A percentile compares a stretch with the other conserved stretches of the same genome.
These are phyloP conservation scores for Gadopsis marmoratus DNA, from an alignment of 2,797 vertebrate genomes.

Conservation along the genomic window DNA sequence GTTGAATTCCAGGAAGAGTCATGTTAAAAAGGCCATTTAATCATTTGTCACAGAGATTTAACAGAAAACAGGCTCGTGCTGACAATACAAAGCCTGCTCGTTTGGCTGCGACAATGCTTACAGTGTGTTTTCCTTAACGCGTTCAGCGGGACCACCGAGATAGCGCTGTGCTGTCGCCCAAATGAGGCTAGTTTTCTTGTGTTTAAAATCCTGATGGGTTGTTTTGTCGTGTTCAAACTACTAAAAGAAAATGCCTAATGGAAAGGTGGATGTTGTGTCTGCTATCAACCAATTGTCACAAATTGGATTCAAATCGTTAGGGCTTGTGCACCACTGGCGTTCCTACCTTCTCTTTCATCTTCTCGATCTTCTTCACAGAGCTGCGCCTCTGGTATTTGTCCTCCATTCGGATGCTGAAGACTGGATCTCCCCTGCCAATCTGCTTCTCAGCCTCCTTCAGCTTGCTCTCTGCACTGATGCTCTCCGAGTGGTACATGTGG, in stretches of 20 bases:
- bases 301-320: background rate
- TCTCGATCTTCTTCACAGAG: conserved; percentile 98
- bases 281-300: background rate
- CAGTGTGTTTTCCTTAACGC: conserved; percentile 10
- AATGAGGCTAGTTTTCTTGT: background rate
- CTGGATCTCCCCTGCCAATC: conserved; percentile 91
- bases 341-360: conserved; percentile 97
- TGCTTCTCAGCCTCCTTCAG: conserved; percentile 99
- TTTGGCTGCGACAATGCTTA: conserved; percentile 14
- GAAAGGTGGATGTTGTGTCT: background rate
- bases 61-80: conserved; percentile 63
- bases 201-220: background rate
- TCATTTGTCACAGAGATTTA: conserved; percentile 61
- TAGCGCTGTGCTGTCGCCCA: too few species aligned
- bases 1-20: conserved; percentile 64
- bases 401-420: conserved; percentile 94
- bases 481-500: conserved; percentile 99
- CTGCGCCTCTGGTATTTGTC: conserved; percentile 94
- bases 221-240: conserved; percentile 7
- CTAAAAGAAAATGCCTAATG: background rate
- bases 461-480: conserved; percentile 97
- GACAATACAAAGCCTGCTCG: conserved; percentile 32
- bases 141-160: background rate
- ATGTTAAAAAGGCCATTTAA: conserved; percentile 44
- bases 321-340: background rate